Evolutionary conservation across 2,888 invertebrate genomes (phyloP).

Genomic region (Cheilosia urbana): DNA sequence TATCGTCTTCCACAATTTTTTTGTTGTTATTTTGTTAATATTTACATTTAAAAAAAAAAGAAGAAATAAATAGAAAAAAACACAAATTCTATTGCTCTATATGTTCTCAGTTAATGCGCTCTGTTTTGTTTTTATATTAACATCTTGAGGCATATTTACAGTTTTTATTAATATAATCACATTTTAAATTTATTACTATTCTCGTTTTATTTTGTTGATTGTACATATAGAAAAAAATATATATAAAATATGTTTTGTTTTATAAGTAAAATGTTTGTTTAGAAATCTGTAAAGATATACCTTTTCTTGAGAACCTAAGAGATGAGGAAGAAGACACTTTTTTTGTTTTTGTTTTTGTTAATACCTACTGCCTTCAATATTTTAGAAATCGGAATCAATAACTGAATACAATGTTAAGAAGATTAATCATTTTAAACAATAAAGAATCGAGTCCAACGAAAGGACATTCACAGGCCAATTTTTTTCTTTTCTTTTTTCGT

Average conservation of each 20-base stretch:
- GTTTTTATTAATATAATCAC: slow-evolving; percentile 30
- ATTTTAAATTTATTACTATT: slow-evolving; percentile 5
- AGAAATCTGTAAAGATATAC: slow-evolving; percentile 16
- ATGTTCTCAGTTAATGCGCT: slow-evolving; percentile 66
- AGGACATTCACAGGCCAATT: slow-evolving; percentile 64
- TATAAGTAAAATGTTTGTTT: slow-evolving; percentile 17
- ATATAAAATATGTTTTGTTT: slow-evolving; percentile 9
- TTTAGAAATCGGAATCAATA: slow-evolving; percentile 8
- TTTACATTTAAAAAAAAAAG: slow-evolving; percentile 16
- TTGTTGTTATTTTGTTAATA: slow-evolving; percentile 3
- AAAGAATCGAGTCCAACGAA: slow-evolving; percentile 63
- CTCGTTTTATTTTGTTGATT: slow-evolving; percentile 25
- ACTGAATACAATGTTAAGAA: slow-evolving; percentile 42
- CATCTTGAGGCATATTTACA: slow-evolving; percentile 71
- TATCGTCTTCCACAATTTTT: slow-evolving; percentile 30
- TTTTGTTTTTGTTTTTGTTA: slow-evolving; percentile 1
- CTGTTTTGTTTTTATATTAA: slow-evolving; percentile 72
- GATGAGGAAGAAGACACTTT: slow-evolving; percentile 12
- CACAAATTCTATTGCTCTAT: slow-evolving; percentile 21
- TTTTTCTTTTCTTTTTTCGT: slow-evolving; percentile 38
- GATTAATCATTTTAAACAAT: slow-evolving; percentile 47
- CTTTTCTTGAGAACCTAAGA: slow-evolving; percentile 16
- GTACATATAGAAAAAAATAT: slow-evolving; percentile 9
- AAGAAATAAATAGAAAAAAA: background rate
- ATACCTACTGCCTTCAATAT: slow-evolving; percentile 42